Percentiles rank a stretch among this genome's conserved stretches.
These are phyloP conservation scores for Hyalella azteca DNA, from an alignment of 2,888 invertebrate genomes.

Conservation along the genomic window DNA sequence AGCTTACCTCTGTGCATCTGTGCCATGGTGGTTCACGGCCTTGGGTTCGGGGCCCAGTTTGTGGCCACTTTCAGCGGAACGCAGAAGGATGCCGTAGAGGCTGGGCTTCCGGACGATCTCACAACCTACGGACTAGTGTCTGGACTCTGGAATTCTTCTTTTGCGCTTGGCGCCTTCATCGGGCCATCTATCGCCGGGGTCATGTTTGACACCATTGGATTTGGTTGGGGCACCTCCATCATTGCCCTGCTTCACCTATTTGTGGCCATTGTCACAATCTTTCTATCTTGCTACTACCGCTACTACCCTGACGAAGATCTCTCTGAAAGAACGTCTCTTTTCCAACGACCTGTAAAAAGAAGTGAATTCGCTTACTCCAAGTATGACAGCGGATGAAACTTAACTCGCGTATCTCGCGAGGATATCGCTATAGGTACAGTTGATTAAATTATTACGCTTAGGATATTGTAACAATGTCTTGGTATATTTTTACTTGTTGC, in stretches of 20 bases:
- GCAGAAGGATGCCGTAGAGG: slow-evolving; percentile 76
- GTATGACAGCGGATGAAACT: slow-evolving; percentile 32
- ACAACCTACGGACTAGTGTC: slow-evolving; percentile 89
- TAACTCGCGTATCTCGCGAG: neutral
- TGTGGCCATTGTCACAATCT: slow-evolving; percentile 64
- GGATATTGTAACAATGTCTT: too few species aligned
- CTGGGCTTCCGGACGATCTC: slow-evolving; percentile 81
- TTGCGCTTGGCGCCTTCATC: slow-evolving; percentile 85
- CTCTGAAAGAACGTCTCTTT: slow-evolving; percentile 43
- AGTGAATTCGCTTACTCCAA: slow-evolving; percentile 1
- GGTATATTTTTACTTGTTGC: too few species aligned
- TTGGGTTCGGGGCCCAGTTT: slow-evolving; percentile 82
- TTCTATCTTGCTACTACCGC: slow-evolving; percentile 32
- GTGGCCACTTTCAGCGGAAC: slow-evolving; percentile 88
- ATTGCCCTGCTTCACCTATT: slow-evolving; percentile 72
- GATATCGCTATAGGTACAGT: neutral
- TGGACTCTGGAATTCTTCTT: slow-evolving; percentile 88
- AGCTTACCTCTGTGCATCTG: slow-evolving; percentile 48
- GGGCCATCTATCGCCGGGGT: slow-evolving; percentile 80
- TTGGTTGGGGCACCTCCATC: slow-evolving; percentile 74
- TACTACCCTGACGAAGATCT: neutral
- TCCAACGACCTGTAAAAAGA: neutral
- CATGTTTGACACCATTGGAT: slow-evolving; percentile 76
- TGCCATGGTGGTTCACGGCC: slow-evolving; percentile 72
- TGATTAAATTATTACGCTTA: neutral